phyloP scores from a whole-genome alignment of 2,888 invertebrate genomes.

The Trisateles emortualis region DNA sequence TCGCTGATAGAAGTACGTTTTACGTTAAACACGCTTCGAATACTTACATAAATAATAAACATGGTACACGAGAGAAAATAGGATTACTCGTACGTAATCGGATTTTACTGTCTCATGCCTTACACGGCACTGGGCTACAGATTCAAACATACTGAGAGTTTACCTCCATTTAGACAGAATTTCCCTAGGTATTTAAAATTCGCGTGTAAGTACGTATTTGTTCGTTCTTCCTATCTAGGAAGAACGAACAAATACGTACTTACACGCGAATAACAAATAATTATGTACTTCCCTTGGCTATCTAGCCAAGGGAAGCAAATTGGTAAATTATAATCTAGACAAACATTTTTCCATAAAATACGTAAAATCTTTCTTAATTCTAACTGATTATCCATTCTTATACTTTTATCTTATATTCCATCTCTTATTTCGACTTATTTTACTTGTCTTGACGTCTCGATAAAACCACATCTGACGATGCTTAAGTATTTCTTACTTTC shows the following conservation, averaged over 20 bases:
- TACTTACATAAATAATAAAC: conserved; percentile 7
- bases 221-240: too few species aligned
- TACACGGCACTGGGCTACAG: neutral
- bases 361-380: too few species aligned
- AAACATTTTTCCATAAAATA: too few species aligned
- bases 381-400: too few species aligned
- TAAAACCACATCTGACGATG: too few species aligned
- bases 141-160: conserved; percentile 17
- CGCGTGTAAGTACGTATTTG: neutral
- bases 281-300: too few species aligned
- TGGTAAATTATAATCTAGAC: conserved; percentile 7
- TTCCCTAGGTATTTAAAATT: conserved; percentile 32
- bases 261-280: conserved; percentile 22
- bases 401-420: too few species aligned
- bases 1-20: neutral
- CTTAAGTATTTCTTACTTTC: too few species aligned
- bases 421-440: too few species aligned
- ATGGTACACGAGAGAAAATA: conserved; percentile 5
- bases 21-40: neutral
- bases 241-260: neutral
- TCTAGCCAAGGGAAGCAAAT: conserved; percentile 12
- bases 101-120: conserved; percentile 27
- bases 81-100: conserved; percentile 30
- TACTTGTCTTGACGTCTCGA: too few species aligned
- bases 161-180: conserved; percentile 18